Conservation (phyloP, 2,888 invertebrate species). For the Marronus borbonicus region DNA sequence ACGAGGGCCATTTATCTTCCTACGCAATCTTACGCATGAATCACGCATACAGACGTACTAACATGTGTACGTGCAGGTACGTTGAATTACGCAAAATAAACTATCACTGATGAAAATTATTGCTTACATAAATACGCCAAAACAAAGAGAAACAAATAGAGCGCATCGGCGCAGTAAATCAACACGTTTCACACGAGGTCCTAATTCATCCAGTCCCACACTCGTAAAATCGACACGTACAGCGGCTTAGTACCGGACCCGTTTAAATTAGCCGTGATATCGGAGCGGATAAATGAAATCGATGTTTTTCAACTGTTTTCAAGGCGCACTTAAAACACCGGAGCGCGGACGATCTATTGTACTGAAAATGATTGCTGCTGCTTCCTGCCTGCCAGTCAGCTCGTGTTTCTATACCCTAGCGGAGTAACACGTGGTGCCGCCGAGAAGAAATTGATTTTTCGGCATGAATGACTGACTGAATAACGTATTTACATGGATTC, state of each 20-base stretch:
- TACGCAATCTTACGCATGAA: no score
- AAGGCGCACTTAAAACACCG: slow-evolving; percentile 27
- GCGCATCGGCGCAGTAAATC: background rate
- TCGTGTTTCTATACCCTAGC: background rate
- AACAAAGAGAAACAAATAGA: background rate
- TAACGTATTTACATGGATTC: slow-evolving; percentile 36
- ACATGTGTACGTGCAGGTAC: no score
- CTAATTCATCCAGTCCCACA: background rate
- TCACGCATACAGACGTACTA: no score
- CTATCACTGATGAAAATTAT: no score
- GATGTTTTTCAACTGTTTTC: slow-evolving; percentile 34
- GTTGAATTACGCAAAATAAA: no score
- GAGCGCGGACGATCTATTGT: slow-evolving; percentile 24
- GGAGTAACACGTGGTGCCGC: background rate
- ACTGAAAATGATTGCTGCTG: slow-evolving; percentile 19
- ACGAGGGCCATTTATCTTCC: no score
- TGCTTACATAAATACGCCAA: no score
- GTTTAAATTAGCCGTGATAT: slow-evolving; percentile 17
- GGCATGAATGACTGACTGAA: slow-evolving; percentile 28
- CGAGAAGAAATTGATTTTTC: slow-evolving; percentile 31
- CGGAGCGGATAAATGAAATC: slow-evolving; percentile 28
- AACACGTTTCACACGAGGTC: background rate
- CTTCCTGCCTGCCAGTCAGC: background rate
- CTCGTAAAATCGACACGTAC: background rate
- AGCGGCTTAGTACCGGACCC: background rate